Percentiles rank a stretch among this genome's conserved stretches.
phyloP scores from a whole-genome alignment of 2,797 vertebrate genomes.

The Pipistrellus pipistrellus region DNA sequence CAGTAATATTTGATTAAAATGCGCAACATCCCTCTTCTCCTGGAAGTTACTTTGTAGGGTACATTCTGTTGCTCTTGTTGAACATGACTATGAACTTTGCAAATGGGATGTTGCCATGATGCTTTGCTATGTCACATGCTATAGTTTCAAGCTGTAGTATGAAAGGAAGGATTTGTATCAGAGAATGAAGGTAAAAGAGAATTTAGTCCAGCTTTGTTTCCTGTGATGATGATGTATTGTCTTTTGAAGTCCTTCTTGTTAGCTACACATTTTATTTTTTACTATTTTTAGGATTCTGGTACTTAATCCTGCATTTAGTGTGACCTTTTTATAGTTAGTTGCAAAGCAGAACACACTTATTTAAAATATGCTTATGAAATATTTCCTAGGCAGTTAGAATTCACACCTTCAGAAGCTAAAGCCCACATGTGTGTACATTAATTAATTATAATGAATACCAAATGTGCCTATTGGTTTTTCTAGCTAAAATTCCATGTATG shows the following conservation, averaged over 20 bases:
- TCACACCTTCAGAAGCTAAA: neutral
- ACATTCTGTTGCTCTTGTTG: neutral
- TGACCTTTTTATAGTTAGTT: neutral
- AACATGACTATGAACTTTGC: neutral
- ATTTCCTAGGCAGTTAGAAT: neutral
- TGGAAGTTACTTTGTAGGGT: neutral
- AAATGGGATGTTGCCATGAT: neutral
- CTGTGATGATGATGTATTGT: neutral
- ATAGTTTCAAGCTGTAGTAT: neutral
- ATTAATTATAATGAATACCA: slow-evolving; percentile 29
- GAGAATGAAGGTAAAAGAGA: slow-evolving; percentile 24
- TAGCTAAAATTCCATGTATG: neutral
- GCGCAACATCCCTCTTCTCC: neutral
- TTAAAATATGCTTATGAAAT: neutral
- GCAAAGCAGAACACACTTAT: neutral
- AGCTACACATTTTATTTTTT: slow-evolving; percentile 45
- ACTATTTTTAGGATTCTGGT: neutral
- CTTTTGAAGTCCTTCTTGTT: slow-evolving; percentile 20
- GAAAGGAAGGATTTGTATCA: slow-evolving; percentile 13
- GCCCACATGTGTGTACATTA: neutral
- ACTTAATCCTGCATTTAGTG: neutral
- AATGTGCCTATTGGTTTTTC: neutral
- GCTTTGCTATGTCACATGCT: neutral
- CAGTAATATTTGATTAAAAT: neutral
- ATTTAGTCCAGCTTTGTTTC: neutral